These are phyloP conservation scores for rabbit (Oryctolagus cuniculus) DNA, from an alignment of 2,113 vertebrate species.

Conservation along the genomic window mOryCun1.1 NC_091445.1:44592501-44593000, in stretches of 20 bases:
- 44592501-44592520: conserved; percentile 12
- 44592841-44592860: background rate
- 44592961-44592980: background rate
- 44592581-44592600: conserved; percentile 54
- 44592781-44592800: conserved; percentile 28
- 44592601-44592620: conserved; percentile 78
- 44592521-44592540: background rate
- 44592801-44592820: background rate
- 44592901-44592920: background rate
- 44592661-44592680: background rate
- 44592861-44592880: rapidly evolving
- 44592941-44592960: background rate
- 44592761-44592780: background rate
- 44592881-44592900: background rate
- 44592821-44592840: background rate
- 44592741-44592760: conserved; percentile 1
- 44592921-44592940: background rate
- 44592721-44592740: background rate
- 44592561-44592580: conserved; percentile 67
- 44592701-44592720: conserved; percentile 58
- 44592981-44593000: background rate
- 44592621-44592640: conserved; percentile 47
- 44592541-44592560: conserved; percentile 67
- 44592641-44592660: conserved; percentile 62
- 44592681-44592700: conserved; percentile 71